Evolutionary conservation across 2,888 invertebrate species (phyloP), one percentile per base, ranked within the genome.

Genomic region (Cantharis rustica): DNA sequence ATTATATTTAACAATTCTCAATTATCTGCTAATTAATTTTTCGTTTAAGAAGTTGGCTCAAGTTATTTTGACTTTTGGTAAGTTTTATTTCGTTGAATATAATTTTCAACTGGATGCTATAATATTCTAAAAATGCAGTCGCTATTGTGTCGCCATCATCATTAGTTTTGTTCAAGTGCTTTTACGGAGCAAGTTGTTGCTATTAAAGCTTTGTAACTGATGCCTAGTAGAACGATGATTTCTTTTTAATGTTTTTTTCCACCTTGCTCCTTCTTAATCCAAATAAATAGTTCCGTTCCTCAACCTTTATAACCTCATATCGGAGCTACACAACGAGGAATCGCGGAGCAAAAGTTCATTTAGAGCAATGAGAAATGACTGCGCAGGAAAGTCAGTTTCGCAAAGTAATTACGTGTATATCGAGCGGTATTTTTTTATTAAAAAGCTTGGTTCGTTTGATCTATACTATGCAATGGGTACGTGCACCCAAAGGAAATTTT

Each of bases 361-460:
- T 78, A 61, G 75, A 72, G 79, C 73, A 70, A 66, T 69, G 75
- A 75, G 77, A 71, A 75, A 75, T 68, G 61, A 69, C 73, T 62
- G 63, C 64, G 71, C 72, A 61, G 74, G 70, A 70, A 72, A 66
- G 64, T 66, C 70, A 62, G 69, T 17, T 72, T 72, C 73, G 63
- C 72, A 77, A 79, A 79, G 76, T 76, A 76, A 76, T 75, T 79
- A 72, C 75, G 64, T 77, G 72, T 73, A 20, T 66, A 77, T 79
- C 73, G 75, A 74, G 71, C 63, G 47, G 71, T 63, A 71, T 75
- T 78, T 80, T 81, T 81, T 81, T 81, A 81, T 81, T 80, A 81
- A 74, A 81, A 81, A 78, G 77, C 80, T 80, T 79, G 80, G 79
- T 76, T 78, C 76, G 80, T 81, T 81, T 81, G 81, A 81, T 81